Conservation (phyloP, 2,888 invertebrate genomes). For the Tenthredo scrophulariae region DNA sequence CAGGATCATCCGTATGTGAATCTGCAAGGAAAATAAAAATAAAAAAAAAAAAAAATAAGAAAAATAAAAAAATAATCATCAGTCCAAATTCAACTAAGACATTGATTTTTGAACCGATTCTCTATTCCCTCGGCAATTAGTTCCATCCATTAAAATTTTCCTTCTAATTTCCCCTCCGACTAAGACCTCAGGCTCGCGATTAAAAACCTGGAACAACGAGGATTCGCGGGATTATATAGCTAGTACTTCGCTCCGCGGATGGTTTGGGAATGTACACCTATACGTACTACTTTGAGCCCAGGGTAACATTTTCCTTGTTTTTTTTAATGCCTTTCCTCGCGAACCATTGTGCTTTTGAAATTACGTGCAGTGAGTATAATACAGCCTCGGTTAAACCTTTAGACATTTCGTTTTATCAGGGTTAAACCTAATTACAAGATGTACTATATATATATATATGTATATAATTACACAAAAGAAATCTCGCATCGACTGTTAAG, state of each 20-base stretch:
- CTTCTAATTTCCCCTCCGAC: not conserved
- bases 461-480: not conserved
- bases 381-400: not conserved
- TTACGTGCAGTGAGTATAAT: not conserved
- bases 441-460: not conserved
- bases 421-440: constrained; percentile 3
- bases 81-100: not conserved
- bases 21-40: constrained; percentile 14
- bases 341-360: not conserved
- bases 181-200: not conserved
- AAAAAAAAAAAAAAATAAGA: no score
- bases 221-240: not conserved
- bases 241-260: not conserved
- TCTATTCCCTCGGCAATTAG: not conserved
- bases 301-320: not conserved
- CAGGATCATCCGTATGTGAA: not conserved
- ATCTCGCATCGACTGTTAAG: not conserved
- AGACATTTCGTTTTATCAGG: constrained; percentile 7
- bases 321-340: not conserved
- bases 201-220: not conserved
- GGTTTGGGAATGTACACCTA: not conserved
- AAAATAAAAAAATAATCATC: not conserved
- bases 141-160: not conserved
- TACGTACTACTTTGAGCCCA: not conserved
- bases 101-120: not conserved